Percentiles rank a stretch among this genome's conserved stretches.
Evolutionary conservation across 2,888 invertebrate genomes (phyloP).

Genomic region (Macrostomum cliftonense): DNA sequence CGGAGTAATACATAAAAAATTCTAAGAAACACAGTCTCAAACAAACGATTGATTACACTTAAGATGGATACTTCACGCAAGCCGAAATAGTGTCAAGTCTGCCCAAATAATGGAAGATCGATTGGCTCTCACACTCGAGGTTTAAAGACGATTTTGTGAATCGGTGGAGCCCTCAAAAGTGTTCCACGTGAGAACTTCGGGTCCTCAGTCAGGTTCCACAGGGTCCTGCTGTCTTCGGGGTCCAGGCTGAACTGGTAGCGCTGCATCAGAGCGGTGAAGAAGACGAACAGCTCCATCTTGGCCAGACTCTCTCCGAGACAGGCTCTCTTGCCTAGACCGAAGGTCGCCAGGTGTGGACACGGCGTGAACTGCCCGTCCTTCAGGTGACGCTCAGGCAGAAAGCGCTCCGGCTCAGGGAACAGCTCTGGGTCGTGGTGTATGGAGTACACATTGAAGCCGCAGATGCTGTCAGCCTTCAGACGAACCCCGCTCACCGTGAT

Average conservation of each 20-base stretch:
- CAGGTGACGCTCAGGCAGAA: conserved; percentile 20
- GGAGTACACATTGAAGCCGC: conserved; percentile 17
- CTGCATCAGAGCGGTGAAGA: conserved; percentile 6
- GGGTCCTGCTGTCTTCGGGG: too few relatives aligned
- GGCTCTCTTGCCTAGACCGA: conserved; percentile 7
- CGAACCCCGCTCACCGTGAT: conserved; percentile 19
- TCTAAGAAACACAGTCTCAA: too few relatives aligned
- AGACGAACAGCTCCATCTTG: conserved; percentile 6
- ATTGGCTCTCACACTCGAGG: too few relatives aligned
- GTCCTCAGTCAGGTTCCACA: too few relatives aligned
- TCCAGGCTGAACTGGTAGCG: background rate
- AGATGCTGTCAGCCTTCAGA: conserved; percentile 19
- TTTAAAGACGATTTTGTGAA: too few relatives aligned
- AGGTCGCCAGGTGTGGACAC: conserved; percentile 2
- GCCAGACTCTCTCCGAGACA: conserved; percentile 8
- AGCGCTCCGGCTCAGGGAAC: conserved; percentile 18
- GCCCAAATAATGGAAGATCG: too few relatives aligned
- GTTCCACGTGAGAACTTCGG: too few relatives aligned
- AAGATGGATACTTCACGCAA: too few relatives aligned
- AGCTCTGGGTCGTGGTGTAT: conserved; percentile 16
- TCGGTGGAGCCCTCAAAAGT: too few relatives aligned
- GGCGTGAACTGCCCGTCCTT: conserved; percentile 8
- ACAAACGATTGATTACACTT: too few relatives aligned
- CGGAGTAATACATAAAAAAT: too few relatives aligned
- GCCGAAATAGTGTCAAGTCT: too few relatives aligned